phyloP scores from a whole-genome alignment of 2,888 invertebrate genomes.

The Macroteleia sp. region DNA sequence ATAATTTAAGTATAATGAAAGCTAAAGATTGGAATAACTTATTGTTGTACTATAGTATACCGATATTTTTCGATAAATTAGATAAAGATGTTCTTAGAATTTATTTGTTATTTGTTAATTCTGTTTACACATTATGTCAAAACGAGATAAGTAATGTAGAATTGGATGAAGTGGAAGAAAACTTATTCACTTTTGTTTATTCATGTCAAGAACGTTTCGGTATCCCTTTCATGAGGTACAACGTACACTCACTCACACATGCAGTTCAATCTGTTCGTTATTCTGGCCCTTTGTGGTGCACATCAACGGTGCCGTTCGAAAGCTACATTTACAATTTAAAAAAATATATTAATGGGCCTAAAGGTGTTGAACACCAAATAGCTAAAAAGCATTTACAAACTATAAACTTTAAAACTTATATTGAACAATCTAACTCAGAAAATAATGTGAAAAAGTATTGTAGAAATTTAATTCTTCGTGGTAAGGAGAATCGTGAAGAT shows the following conservation, averaged over 20 bases:
- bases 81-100: background rate
- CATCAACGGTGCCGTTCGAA: constrained; percentile 25
- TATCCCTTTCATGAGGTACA: constrained; percentile 2
- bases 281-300: constrained; percentile 20
- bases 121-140: constrained; percentile 18
- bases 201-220: background rate
- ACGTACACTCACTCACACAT: constrained; percentile 18
- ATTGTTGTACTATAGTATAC: constrained; percentile 24
- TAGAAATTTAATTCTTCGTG: background rate
- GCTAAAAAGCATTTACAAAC: constrained; percentile 26
- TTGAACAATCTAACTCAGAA: background rate
- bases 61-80: constrained; percentile 12
- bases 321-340: constrained; percentile 29
- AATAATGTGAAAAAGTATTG: constrained; percentile 1
- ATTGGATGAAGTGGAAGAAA: constrained; percentile 17
- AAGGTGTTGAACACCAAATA: constrained; percentile 40
- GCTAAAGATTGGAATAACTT: constrained; percentile 45
- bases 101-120: constrained; percentile 20
- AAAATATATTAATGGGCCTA: constrained; percentile 32
- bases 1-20: constrained; percentile 7
- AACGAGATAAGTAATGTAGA: background rate
- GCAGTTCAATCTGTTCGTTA: constrained; percentile 1
- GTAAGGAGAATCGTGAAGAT: background rate
- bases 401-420: constrained; percentile 1
- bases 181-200: background rate